Percentiles rank a stretch among this genome's conserved stretches.
These are phyloP conservation scores for Pangasius macronema DNA, from an alignment of 2,797 vertebrate species.

Conservation along the genomic window DNA sequence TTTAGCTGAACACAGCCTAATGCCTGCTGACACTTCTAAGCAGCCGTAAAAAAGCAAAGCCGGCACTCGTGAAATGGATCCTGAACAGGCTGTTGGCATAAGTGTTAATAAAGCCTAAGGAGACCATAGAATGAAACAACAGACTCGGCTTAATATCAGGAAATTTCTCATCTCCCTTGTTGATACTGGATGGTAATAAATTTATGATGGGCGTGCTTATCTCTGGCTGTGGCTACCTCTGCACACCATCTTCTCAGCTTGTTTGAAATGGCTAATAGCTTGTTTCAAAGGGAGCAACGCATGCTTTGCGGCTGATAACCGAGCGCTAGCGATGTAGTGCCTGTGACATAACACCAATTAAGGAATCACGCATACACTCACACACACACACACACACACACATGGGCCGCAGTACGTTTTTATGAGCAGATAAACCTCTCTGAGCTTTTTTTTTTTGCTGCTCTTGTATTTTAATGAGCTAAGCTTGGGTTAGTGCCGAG, in stretches of 20 bases:
- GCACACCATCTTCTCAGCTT: conserved; percentile 30
- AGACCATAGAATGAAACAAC: conserved; percentile 43
- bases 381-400: conserved; percentile 23
- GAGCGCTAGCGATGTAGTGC: conserved; percentile 25
- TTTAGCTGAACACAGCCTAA: conserved; percentile 50
- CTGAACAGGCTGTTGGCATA: conserved; percentile 52
- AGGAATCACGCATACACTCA: conserved; percentile 39
- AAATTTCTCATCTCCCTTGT: conserved; percentile 43
- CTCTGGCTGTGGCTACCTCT: conserved; percentile 24
- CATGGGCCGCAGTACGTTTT: conserved; percentile 42
- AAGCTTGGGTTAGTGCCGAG: conserved; percentile 45
- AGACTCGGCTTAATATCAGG: conserved; percentile 46
- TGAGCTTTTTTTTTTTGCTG: conserved; percentile 19
- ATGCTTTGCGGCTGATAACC: conserved; percentile 41
- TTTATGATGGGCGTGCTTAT: conserved; percentile 46
- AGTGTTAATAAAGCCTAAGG: conserved; percentile 49
- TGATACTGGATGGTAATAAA: conserved; percentile 36
- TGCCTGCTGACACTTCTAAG: conserved; percentile 57
- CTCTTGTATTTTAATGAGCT: conserved; percentile 47
- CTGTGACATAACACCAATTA: conserved; percentile 53
- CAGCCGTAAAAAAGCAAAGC: conserved; percentile 54
- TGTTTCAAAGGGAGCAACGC: not conserved
- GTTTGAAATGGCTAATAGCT: conserved; percentile 28
- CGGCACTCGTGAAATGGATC: conserved; percentile 57
- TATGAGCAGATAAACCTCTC: conserved; percentile 56